Evolutionary conservation across 2,888 invertebrate species (phyloP).

Genomic region (Lycaena phlaeas): DNA sequence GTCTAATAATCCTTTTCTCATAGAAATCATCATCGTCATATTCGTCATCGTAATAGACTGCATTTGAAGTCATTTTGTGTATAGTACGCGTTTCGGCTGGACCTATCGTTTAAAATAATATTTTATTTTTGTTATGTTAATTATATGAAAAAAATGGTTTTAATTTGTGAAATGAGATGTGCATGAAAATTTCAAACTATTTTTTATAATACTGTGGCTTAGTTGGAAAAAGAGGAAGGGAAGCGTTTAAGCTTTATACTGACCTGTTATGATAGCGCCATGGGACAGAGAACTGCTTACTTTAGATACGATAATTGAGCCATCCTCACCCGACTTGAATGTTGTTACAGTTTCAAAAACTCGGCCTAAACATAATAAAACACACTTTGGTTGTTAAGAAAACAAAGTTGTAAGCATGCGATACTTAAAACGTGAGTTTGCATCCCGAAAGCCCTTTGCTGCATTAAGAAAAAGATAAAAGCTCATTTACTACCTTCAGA

Average conservation of each 20-base stretch:
- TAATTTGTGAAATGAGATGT: slow-evolving; percentile 34
- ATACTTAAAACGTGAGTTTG: slow-evolving; percentile 43
- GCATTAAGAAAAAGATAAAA: slow-evolving; percentile 47
- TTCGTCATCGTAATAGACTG: slow-evolving; percentile 72
- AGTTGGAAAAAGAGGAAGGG: slow-evolving; percentile 27
- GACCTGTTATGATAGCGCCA: slow-evolving; percentile 77
- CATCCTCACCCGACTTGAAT: slow-evolving; percentile 63
- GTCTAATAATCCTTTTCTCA: slow-evolving; percentile 49
- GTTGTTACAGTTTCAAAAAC: slow-evolving; percentile 70
- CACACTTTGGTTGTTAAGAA: slow-evolving; percentile 64
- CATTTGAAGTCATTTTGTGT: slow-evolving; percentile 76
- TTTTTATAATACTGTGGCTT: background rate
- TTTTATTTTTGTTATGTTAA: slow-evolving; percentile 13
- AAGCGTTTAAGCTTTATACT: slow-evolving; percentile 57
- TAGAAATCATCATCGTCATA: slow-evolving; percentile 43
- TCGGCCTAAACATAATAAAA: slow-evolving; percentile 70
- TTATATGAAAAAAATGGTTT: slow-evolving; percentile 12
- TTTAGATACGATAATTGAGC: slow-evolving; percentile 65
- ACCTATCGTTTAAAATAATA: slow-evolving; percentile 73
- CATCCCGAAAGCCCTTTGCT: slow-evolving; percentile 57
- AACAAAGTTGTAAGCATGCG: slow-evolving; percentile 57
- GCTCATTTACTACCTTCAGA: slow-evolving; percentile 62
- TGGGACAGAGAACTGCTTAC: slow-evolving; percentile 76
- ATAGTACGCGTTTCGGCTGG: slow-evolving; percentile 77
- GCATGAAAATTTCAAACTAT: slow-evolving; percentile 15